Evolutionary conservation across 2,113 vertebrate genomes (phyloP).

Genomic region (Myodes glareolus): DNA sequence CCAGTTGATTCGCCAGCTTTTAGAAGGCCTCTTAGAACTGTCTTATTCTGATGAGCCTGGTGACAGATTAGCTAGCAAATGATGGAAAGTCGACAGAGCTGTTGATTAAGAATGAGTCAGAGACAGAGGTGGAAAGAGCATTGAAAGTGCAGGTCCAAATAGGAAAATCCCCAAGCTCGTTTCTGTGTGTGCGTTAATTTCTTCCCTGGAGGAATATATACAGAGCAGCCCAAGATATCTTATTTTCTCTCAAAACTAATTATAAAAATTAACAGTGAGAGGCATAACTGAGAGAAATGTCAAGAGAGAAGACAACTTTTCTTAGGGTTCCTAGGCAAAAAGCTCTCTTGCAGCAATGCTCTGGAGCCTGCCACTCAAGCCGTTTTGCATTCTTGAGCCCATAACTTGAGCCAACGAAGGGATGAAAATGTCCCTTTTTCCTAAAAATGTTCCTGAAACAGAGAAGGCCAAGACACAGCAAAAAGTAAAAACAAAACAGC

Average conservation of each 20-base stretch:
- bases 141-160: not conserved
- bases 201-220: not conserved
- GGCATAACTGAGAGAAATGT: not conserved
- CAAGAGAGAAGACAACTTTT: not conserved
- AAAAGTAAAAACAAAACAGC: too few species aligned
- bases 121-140: not conserved
- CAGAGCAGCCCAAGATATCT: not conserved
- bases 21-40: constrained; percentile 3
- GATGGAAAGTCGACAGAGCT: not conserved
- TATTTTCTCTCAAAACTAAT: not conserved
- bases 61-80: not conserved
- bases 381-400: not conserved
- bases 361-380: not conserved
- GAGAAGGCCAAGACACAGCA: not conserved
- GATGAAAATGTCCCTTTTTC: constrained; percentile 15
- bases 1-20: not conserved
- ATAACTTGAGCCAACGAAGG: not conserved
- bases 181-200: not conserved
- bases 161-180: not conserved
- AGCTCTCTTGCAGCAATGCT: not conserved
- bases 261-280: constrained; percentile 29
- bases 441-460: constrained; percentile 47
- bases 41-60: not conserved
- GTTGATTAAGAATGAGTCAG: not conserved
- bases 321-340: not conserved